These are phyloP conservation scores for Blennius ocellaris DNA, from an alignment of 2,113 vertebrate species.

Conservation along the genomic window DNA sequence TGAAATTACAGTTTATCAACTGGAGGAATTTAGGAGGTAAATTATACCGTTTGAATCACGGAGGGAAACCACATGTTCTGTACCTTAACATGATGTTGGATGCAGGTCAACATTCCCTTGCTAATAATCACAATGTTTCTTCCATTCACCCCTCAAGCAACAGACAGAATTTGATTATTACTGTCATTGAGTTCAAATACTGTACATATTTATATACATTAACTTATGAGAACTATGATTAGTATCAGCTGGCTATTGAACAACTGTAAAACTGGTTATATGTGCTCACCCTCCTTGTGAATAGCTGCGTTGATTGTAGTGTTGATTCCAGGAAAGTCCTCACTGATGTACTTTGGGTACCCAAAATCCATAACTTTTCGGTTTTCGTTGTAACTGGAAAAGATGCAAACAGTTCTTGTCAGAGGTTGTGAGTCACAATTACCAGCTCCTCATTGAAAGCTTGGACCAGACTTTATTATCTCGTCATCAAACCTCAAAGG, in stretches of 20 bases:
- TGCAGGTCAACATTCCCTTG: constrained; percentile 43
- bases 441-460: background rate
- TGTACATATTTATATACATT: too few relatives aligned
- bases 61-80: constrained; percentile 17
- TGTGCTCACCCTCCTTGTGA: constrained; percentile 74
- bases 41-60: constrained; percentile 49
- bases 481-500: constrained; percentile 16
- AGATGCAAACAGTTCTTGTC: background rate
- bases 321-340: constrained; percentile 81
- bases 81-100: constrained; percentile 23
- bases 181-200: too few relatives aligned
- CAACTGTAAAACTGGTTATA: background rate
- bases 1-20: constrained; percentile 33
- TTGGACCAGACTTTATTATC: background rate
- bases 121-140: constrained; percentile 25
- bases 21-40: constrained; percentile 23
- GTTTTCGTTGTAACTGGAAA: constrained; percentile 81
- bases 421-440: constrained; percentile 7
- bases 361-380: constrained; percentile 76
- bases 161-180: constrained; percentile 17
- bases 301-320: constrained; percentile 77
- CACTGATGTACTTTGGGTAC: constrained; percentile 77
- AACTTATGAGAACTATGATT: background rate
- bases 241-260: background rate
- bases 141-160: constrained; percentile 8